Base-by-base conservation (phyloP, 2,113 vertebrate genomes). In the Pungitius pungitius region DNA sequence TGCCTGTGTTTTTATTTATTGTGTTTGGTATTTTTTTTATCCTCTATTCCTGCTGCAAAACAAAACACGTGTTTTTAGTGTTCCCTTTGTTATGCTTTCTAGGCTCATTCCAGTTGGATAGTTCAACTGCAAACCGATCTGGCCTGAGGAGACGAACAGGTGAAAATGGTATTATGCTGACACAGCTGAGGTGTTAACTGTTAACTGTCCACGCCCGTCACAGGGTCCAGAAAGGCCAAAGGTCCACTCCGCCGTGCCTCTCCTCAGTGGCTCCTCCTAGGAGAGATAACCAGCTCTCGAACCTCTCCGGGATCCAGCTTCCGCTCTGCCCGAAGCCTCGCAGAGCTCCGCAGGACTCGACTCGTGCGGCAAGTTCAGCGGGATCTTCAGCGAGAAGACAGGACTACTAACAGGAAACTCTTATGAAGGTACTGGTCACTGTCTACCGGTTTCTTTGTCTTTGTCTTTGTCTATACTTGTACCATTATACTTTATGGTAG, bases 121-220 rank as follows among this genome's bases (percentile, higher is more conserved):
- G 26, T 26, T 33, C 56, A 30, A 22, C 33, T 33, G 10, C 33
- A 56, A 65, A 49, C 33, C 35, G 9, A 64, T 1, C 33, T 22
- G 18, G 5, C 33, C 26, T 12, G 22, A 33, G 24, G 47, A 52
- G 42, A 45, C 13, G 33, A 75, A 55, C 22, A 54, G 17, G 37
- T 55, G 1, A 63, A 15, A 17, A 70, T 54, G 68, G 67, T 51
- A 81, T 76, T 47, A 54, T 61, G 80, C 89, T 88, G 86, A 85
- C 81, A 83, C 80, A 83, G 86, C 78, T 79, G 69, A 84, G 64
- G 72, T 70, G 89, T 92, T 91, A 91, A 92, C 89, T 89, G 89
- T 90, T 92, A 92, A 92, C 91, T 17, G 49, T 68, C 65, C 42
- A 85, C 75, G 80, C 87, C 86, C 76, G 69, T 88, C 80, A 49